Percentiles rank a stretch among this genome's conserved stretches.
These are phyloP conservation scores for Hippocampus mohnikei DNA, from an alignment of 2,113 vertebrate species.

Conservation along the genomic window DNA sequence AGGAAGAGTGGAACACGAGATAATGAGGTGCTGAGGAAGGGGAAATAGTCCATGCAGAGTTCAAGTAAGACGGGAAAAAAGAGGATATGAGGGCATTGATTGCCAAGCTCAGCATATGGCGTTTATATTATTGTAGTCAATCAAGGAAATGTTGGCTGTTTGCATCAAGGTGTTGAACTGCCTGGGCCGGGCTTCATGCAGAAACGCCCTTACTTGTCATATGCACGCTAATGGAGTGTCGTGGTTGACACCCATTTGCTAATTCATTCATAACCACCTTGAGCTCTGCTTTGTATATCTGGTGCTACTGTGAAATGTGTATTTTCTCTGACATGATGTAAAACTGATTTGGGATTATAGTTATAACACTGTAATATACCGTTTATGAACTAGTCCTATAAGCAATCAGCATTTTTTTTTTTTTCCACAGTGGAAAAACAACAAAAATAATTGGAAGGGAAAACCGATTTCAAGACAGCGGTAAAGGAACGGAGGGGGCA, in stretches of 20 bases:
- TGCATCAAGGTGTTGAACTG: background rate
- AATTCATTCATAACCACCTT: too few species aligned
- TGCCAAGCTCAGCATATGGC: background rate
- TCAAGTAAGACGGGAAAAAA: conserved; percentile 12
- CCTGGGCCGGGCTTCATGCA: background rate
- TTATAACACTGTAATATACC: background rate
- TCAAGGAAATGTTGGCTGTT: background rate
- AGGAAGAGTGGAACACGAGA: conserved; percentile 37
- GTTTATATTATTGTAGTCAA: too few species aligned
- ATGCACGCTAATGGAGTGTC: too few species aligned
- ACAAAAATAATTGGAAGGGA: background rate
- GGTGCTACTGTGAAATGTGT: too few species aligned
- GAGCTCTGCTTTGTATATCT: too few species aligned
- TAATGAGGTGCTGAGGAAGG: conserved; percentile 44
- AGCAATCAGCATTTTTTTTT: background rate
- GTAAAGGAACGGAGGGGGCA: conserved; percentile 16
- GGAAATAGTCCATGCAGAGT: conserved; percentile 24
- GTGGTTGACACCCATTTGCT: too few species aligned
- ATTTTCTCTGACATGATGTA: background rate
- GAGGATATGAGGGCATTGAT: conserved; percentile 9
- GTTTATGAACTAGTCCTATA: background rate
- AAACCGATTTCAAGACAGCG: conserved; percentile 4
- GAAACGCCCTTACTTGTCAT: too few species aligned
- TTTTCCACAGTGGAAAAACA: background rate
- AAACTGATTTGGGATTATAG: background rate